Conservation (phyloP, 2,797 vertebrate species). For the Liparis tanakae region DNA sequence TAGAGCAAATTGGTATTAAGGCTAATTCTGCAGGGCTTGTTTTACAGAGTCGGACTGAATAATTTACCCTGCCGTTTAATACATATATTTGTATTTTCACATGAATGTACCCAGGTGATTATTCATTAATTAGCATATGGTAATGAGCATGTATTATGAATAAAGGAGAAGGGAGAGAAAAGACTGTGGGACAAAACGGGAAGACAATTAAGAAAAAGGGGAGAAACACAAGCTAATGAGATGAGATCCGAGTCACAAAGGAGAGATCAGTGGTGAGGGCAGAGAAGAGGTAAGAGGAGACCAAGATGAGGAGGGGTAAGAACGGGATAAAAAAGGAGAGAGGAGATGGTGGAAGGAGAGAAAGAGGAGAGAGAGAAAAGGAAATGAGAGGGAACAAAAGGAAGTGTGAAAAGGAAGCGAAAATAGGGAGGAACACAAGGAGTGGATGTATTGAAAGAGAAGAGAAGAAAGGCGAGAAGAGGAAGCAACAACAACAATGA, state of each 20-base stretch:
- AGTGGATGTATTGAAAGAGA: background rate
- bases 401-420: background rate
- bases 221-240: slow-evolving; percentile 70
- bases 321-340: background rate
- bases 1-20: slow-evolving; percentile 79
- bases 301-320: background rate
- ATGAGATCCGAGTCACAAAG: slow-evolving; percentile 65
- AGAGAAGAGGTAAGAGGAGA: slow-evolving; percentile 14
- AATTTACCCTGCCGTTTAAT: slow-evolving; percentile 74
- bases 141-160: slow-evolving; percentile 81
- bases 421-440: background rate
- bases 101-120: slow-evolving; percentile 83
- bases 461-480: background rate
- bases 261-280: slow-evolving; percentile 44
- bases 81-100: slow-evolving; percentile 82
- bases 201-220: slow-evolving; percentile 63
- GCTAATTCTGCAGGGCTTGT: slow-evolving; percentile 74
- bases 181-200: slow-evolving; percentile 52
- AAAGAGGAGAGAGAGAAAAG: background rate
- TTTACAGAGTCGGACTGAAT: slow-evolving; percentile 72
- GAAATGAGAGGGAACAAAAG: background rate
- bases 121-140: slow-evolving; percentile 83
- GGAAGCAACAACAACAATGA: background rate
- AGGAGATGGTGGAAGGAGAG: background rate
- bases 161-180: slow-evolving; percentile 66